Conservation (phyloP, 1,140 invertebrate genomes). For the Drosophila bocqueti region DNA sequence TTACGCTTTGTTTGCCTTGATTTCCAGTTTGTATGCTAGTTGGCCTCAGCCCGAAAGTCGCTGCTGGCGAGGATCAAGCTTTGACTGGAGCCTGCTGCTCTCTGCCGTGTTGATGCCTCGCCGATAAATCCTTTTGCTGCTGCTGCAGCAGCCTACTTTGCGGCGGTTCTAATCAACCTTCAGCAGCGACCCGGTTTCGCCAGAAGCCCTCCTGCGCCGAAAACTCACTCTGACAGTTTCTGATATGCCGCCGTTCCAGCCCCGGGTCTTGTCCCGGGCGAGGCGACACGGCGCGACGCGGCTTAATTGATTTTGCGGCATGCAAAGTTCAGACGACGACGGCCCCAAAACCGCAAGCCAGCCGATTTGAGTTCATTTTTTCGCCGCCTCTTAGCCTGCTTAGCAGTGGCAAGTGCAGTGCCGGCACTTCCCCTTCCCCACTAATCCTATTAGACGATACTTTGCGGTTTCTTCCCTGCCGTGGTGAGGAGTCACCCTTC, state of each 20-base stretch:
- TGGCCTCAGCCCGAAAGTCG: slow-evolving; percentile 10
- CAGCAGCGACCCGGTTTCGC: slow-evolving; percentile 56
- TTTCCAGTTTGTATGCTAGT: slow-evolving; percentile 42
- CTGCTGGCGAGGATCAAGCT: slow-evolving; percentile 65
- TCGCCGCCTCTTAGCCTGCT: slow-evolving; percentile 44
- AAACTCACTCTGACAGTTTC: slow-evolving; percentile 62
- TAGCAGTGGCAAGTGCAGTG: slow-evolving; percentile 53
- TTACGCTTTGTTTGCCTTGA: slow-evolving; percentile 54
- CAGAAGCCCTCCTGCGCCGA: slow-evolving; percentile 9
- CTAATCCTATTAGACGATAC: slow-evolving; percentile 78
- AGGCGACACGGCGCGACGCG: slow-evolving; percentile 31
- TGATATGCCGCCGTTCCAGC: slow-evolving; percentile 21
- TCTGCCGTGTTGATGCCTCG: slow-evolving; percentile 43
- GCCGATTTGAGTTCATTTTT: slow-evolving; percentile 60
- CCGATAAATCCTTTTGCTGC: slow-evolving; percentile 9
- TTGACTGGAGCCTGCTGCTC: slow-evolving; percentile 56
- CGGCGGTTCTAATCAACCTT: slow-evolving; percentile 60
- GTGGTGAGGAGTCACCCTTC: slow-evolving; percentile 18
- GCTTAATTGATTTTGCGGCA: slow-evolving; percentile 81
- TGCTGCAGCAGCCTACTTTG: slow-evolving; percentile 28
- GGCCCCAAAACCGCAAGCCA: slow-evolving; percentile 62
- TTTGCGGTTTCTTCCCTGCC: slow-evolving; percentile 60
- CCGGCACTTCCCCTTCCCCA: slow-evolving; percentile 3
- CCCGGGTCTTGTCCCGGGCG: background rate
- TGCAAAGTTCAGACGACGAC: slow-evolving; percentile 58